Evolutionary conservation across 2,888 invertebrate species (phyloP).

Genomic region (Lasioglossum vierecki): DNA sequence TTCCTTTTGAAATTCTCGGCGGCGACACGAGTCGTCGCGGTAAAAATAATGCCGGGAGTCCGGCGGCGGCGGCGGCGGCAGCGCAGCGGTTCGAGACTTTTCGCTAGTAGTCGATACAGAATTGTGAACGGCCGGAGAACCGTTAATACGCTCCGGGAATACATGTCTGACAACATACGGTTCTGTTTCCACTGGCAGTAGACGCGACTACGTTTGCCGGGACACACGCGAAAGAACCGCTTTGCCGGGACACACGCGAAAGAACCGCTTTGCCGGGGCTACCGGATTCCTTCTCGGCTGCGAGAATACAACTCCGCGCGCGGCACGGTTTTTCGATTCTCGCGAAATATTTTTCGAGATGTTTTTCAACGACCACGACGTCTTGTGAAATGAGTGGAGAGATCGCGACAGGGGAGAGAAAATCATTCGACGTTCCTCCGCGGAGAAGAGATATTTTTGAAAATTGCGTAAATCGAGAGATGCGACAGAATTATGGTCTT

Average conservation of each 20-base stretch:
- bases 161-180: slow-evolving; percentile 21
- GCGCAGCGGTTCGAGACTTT: not conserved
- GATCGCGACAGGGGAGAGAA: not conserved
- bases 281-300: not conserved
- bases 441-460: slow-evolving; percentile 49
- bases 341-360: not conserved
- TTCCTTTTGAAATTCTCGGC: not conserved
- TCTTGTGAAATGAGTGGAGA: not conserved
- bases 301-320: not conserved
- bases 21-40: not conserved
- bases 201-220: slow-evolving; percentile 8
- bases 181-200: slow-evolving; percentile 41
- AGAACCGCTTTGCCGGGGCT: not conserved
- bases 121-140: not conserved
- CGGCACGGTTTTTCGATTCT: not conserved
- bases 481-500: slow-evolving; percentile 33
- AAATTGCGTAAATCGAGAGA: not conserved
- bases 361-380: not conserved
- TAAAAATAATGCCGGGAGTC: not conserved
- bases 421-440: slow-evolving; percentile 53
- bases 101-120: slow-evolving; percentile 8
- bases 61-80: not conserved
- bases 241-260: not conserved
- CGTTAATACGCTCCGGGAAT: not conserved
- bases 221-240: not conserved